Evolutionary conservation across 1,140 invertebrate genomes (phyloP).

Genomic region (Papilio helenus): DNA sequence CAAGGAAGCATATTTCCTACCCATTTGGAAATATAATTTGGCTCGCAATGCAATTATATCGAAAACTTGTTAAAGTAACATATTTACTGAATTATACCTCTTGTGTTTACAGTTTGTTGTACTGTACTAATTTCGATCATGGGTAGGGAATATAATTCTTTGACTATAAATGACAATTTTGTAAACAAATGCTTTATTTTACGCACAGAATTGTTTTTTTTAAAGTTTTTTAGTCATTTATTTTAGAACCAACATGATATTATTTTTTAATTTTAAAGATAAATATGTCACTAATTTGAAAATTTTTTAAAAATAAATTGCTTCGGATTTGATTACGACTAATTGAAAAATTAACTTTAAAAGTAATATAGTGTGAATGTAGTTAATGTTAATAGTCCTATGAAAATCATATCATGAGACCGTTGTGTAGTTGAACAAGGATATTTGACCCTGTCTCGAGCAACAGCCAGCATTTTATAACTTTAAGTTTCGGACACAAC

Average conservation of each 20-base stretch:
- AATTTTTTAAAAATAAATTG: neutral
- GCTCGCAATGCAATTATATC: neutral
- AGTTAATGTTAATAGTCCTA: no score
- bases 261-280: neutral
- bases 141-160: neutral
- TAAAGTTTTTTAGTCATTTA: constrained; percentile 9
- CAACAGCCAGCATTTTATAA: no score
- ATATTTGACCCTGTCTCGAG: no score
- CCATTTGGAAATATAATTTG: neutral
- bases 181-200: neutral
- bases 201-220: neutral
- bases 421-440: no score
- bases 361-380: no score
- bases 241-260: neutral
- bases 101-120: neutral
- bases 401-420: no score
- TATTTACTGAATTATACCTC: neutral
- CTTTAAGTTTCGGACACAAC: no score
- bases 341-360: no score
- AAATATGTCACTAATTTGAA: neutral
- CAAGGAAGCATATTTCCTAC: neutral
- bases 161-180: neutral
- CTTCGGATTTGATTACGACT: no score
- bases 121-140: neutral
- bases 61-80: neutral